Base-by-base conservation (phyloP, 1,140 invertebrate genomes). In the Helicoverpa zea region DNA sequence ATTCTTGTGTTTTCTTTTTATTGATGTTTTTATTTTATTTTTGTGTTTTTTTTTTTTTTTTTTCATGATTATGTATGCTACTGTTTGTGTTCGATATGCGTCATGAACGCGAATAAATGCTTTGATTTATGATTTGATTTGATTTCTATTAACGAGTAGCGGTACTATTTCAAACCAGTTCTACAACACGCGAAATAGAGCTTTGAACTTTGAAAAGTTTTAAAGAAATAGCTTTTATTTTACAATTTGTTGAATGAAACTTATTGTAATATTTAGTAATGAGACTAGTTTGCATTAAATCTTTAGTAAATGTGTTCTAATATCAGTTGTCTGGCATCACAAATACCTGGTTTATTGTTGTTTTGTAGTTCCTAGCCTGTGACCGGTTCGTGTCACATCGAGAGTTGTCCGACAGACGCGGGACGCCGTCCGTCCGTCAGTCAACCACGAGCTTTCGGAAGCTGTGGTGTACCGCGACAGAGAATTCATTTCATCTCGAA, bases 81-180 rank as follows among this genome's bases (percentile, higher is more conserved):
- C n/a, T n/a, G n/a, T n/a, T n/a, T n/a, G n/a, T n/a, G n/a, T n/a
- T n/a, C n/a, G n/a, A n/a, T n/a, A n/a, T n/a, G n/a, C n/a, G n/a
- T n/a, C n/a, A n/a, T n/a, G n/a, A n/a, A n/a, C n/a, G n/a, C n/a
- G n/a, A n/a, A n/a, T n/a, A n/a, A n/a, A n/a, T n/a, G n/a, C n/a
- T n/a, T n/a, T n/a, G n/a, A n/a, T n/a, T n/a, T n/a, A n/a, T n/a
- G n/a, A n/a, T n/a, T n/a, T n/a, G n/a, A n/a, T n/a, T n/a, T 11
- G 84, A 83, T 82, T 86, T 82, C 87, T 88, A 80, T 77, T 52
- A 77, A 10, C 23, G 73, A 83, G 77, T 86, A 84, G 87, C 59
- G 0, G 14, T 81, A 85, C 79, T 81, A 68, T 49, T 2, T 13
- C 12, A 58, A 79, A 70, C 64, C 54, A 58, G 64, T 79, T 79